These are phyloP conservation scores for Eumerus sabulonum DNA, from an alignment of 2,888 invertebrate genomes.

Conservation along the genomic window DNA sequence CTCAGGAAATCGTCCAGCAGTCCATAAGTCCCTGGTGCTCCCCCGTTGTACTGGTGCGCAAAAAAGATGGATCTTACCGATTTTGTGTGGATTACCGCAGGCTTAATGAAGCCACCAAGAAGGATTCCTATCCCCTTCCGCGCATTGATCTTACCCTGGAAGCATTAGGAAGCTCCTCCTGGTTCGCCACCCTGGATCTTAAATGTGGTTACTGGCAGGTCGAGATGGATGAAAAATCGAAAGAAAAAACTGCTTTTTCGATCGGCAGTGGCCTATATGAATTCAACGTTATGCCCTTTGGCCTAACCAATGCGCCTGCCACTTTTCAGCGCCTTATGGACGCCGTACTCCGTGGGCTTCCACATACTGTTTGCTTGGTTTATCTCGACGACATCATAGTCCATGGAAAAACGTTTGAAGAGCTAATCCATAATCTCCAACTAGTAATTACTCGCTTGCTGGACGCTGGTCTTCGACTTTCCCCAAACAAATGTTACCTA, in stretches of 20 bases:
- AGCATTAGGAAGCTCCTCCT: constrained; percentile 25
- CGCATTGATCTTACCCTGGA: constrained; percentile 36
- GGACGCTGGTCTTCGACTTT: too few species aligned
- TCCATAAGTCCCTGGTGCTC: constrained; percentile 18
- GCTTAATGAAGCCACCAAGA: constrained; percentile 29
- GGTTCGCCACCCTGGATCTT: constrained; percentile 44
- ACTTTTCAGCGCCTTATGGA: constrained; percentile 22
- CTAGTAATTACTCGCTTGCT: too few species aligned
- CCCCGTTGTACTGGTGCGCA: constrained; percentile 6
- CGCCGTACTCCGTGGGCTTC: constrained; percentile 21
- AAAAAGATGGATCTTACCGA: constrained; percentile 4
- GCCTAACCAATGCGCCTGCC: constrained; percentile 7
- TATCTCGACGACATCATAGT: constrained; percentile 48
- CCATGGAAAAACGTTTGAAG: too few species aligned
- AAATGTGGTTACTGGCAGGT: too few species aligned
- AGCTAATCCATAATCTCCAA: constrained; percentile 3
- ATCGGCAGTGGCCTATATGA: constrained; percentile 7
- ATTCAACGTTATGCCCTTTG: constrained; percentile 13
- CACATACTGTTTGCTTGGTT: constrained; percentile 55
- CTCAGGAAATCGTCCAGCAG: neutral
- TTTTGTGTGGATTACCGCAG: constrained; percentile 29
- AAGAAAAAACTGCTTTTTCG: too few species aligned
- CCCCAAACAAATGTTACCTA: too few species aligned
- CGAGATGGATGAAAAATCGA: too few species aligned
- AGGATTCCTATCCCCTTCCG: constrained; percentile 39